A percentile compares a stretch with the other conserved stretches of the same genome.
Evolutionary conservation across 2,797 vertebrate genomes (phyloP).

Genomic region (Sebastes taczanowskii): DNA sequence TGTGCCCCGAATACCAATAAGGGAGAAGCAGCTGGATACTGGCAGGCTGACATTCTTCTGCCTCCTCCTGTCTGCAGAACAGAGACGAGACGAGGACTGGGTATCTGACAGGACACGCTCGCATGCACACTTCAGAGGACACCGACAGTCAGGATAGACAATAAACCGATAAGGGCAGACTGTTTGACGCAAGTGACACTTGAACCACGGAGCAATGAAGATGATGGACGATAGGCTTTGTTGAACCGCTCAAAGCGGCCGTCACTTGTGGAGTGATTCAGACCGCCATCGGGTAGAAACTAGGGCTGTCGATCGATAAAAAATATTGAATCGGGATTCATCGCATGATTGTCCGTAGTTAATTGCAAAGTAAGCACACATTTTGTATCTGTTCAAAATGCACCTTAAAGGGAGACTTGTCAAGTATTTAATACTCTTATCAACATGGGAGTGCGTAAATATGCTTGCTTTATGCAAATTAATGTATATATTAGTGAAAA

Average conservation of each 20-base stretch:
- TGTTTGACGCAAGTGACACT: constrained; percentile 56
- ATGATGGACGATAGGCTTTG: constrained; percentile 45
- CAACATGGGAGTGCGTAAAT: no score
- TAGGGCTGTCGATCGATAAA: no score
- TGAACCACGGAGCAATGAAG: constrained; percentile 46
- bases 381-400: no score
- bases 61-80: constrained; percentile 65
- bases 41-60: constrained; percentile 77
- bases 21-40: constrained; percentile 74
- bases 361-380: no score
- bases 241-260: constrained; percentile 28
- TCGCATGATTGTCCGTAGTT: no score
- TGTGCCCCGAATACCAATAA: constrained; percentile 79
- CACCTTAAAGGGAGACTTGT: no score
- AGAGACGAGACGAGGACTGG: constrained; percentile 60
- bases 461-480: no score
- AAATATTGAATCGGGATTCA: no score
- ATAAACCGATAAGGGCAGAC: constrained; percentile 51
- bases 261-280: constrained; percentile 7
- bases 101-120: constrained; percentile 57
- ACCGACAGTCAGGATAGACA: constrained; percentile 37
- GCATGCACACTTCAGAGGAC: constrained; percentile 59
- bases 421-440: no score
- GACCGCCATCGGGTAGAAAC: not conserved
- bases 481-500: no score